These are phyloP conservation scores for Drosophila nasuta DNA, from an alignment of 1,140 invertebrate genomes.

Conservation along the genomic window DNA sequence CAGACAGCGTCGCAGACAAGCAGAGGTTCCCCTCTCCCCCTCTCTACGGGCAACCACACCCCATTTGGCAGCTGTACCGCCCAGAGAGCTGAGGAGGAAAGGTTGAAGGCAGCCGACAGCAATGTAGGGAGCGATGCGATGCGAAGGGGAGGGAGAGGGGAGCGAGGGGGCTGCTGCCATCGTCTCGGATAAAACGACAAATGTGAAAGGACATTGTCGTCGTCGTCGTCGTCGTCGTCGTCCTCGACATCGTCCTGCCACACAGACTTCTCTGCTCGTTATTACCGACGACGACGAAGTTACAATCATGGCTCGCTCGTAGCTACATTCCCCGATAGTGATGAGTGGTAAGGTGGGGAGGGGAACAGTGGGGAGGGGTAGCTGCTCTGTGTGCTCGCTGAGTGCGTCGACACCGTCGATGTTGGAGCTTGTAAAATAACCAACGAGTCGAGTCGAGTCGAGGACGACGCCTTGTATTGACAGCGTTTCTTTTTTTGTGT, in stretches of 20 bases:
- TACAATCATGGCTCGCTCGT: conserved; percentile 49
- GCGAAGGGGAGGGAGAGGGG: background rate
- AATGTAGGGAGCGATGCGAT: conserved; percentile 5
- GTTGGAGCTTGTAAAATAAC: no score
- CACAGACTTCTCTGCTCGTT: conserved; percentile 50
- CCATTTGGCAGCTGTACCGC: conserved; percentile 2
- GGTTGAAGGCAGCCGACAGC: conserved; percentile 30
- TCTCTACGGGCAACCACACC: background rate
- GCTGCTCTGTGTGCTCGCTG: conserved; percentile 16
- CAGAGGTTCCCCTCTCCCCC: conserved; percentile 42
- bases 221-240: conserved; percentile 57
- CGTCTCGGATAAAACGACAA: conserved; percentile 79
- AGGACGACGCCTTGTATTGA: no score
- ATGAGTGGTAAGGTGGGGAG: background rate
- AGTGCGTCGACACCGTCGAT: conserved; percentile 71
- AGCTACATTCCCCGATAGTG: background rate
- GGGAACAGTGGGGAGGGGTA: background rate
- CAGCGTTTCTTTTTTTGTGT: no score
- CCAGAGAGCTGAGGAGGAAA: conserved; percentile 15
- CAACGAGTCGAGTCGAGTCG: conserved; percentile 23
- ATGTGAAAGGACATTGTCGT: conserved; percentile 82
- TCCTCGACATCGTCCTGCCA: conserved; percentile 24
- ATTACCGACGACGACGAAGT: conserved; percentile 60
- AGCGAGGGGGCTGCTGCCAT: conserved; percentile 41
- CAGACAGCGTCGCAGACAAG: conserved; percentile 80